Percentiles rank a stretch among this genome's conserved stretches.
These are phyloP conservation scores for Drosophila yakuba DNA, from an alignment of 1,140 invertebrate species.

Conservation along the genomic window DNA sequence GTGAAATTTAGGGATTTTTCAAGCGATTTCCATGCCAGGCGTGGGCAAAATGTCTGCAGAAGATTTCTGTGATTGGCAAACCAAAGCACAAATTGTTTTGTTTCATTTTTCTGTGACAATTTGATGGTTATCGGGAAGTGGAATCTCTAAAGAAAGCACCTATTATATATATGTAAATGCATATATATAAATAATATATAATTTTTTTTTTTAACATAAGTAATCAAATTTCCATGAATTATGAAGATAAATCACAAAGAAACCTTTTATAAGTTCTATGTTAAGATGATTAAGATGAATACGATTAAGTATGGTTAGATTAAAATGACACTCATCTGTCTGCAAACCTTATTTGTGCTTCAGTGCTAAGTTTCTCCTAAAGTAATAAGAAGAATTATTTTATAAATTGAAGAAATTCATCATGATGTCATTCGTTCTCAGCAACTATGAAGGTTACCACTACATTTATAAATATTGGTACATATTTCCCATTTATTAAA, in stretches of 20 bases:
- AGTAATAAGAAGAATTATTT: conserved; percentile 63
- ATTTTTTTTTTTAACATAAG: conserved; percentile 71
- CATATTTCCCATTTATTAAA: conserved; percentile 76
- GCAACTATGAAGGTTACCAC: conserved; percentile 51
- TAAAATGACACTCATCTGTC: conserved; percentile 72
- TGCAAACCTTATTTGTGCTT: conserved; percentile 76
- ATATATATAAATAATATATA: conserved; percentile 63
- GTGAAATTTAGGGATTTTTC: conserved; percentile 1
- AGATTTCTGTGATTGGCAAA: conserved; percentile 8
- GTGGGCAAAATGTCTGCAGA: background rate
- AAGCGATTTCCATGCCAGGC: background rate
- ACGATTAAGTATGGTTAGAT: conserved; percentile 72
- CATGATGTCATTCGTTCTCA: conserved; percentile 48
- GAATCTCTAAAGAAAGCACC: conserved; percentile 36
- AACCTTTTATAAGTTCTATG: conserved; percentile 80
- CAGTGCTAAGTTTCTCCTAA: conserved; percentile 76
- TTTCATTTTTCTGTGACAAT: conserved; percentile 3
- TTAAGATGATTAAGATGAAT: conserved; percentile 69
- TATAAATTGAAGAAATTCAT: conserved; percentile 48
- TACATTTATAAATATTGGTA: conserved; percentile 63
- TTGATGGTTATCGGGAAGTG: conserved; percentile 15
- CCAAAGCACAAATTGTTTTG: conserved; percentile 1
- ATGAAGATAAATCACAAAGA: conserved; percentile 81
- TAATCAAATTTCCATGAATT: conserved; percentile 82
- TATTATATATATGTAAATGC: conserved; percentile 60